Evolutionary conservation across 2,113 vertebrate genomes (phyloP), one percentile per base, ranked within the genome.

Genomic region (Centropus bengalensis): DNA sequence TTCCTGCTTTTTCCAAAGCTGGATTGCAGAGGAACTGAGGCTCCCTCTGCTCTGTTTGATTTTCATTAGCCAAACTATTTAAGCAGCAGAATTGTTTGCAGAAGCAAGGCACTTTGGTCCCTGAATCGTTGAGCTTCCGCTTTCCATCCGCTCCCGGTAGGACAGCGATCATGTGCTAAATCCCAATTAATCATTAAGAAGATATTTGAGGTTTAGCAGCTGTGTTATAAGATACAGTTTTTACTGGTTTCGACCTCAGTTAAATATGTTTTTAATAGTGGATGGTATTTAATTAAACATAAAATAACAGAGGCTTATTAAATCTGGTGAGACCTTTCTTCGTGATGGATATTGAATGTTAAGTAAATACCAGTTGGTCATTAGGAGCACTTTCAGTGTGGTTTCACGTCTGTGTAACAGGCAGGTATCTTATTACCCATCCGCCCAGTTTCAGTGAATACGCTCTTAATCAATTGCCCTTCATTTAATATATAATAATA

Each of bases 161-260:
- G 96, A 84, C 85, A 44, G 56, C 6, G 3, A 93, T 90, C 82
- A 45, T 94, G 86, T 88, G 85, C 90, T 96, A 96, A 96, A 96
- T 91, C 91, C 88, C 88, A 94, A 96, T 97, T 97, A 97, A 96
- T 96, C 90, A 91, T 94, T 94, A 93, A 86, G 93, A 67, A 96
- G 96, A 95, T 97, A 95, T 94, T 97, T 97, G 96, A 96, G 96
- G 96, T 97, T 97, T 97, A 96, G 94, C 96, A 97, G 95, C 93
- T 96, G 82, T 94, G 94, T 96, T 95, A 93, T 90, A 95, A 95
- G 94, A 95, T 96, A 96, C 88, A 96, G 85, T 96, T 96, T 96
- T 96, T 91, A 90, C 94, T 94, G 80, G 85, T 95, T 96, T 96
- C 2, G 24, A 93, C 93, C 93, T 96, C 91, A 90, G 91, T 93